These are phyloP conservation scores for Meda fulgida DNA, from an alignment of 2,797 vertebrate species.

Conservation along the genomic window DNA sequence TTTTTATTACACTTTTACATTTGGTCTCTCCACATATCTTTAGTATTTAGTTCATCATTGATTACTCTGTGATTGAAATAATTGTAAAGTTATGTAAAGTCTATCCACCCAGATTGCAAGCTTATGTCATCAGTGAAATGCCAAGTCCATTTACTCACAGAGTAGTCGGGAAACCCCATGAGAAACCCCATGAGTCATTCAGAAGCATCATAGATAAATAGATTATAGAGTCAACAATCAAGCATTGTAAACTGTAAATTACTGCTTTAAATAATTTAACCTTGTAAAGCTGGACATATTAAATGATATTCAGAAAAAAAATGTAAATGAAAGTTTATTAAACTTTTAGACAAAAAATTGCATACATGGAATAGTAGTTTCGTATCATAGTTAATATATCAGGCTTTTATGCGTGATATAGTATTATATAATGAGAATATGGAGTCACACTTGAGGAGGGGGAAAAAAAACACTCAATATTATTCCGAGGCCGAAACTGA, in stretches of 20 bases:
- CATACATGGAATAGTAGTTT: neutral
- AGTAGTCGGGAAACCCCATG: constrained; percentile 22
- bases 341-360: neutral
- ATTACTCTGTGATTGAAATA: constrained; percentile 6
- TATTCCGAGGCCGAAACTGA: neutral
- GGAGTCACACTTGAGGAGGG: neutral
- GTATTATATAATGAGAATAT: neutral
- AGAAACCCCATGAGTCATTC: constrained; percentile 27
- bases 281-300: neutral
- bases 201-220: neutral
- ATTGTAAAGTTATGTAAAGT: constrained; percentile 28
- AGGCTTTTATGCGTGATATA: neutral
- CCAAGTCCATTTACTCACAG: neutral
- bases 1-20: neutral
- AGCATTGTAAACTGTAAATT: neutral
- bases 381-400: neutral
- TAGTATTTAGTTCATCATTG: neutral
- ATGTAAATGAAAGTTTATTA: neutral
- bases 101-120: neutral
- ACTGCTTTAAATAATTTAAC: neutral
- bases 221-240: neutral
- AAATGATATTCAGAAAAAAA: neutral
- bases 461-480: neutral
- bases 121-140: neutral
- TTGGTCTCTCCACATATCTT: neutral